Evolutionary conservation across 2,113 vertebrate genomes (phyloP).

Genomic region (Anoura caudifer): DNA sequence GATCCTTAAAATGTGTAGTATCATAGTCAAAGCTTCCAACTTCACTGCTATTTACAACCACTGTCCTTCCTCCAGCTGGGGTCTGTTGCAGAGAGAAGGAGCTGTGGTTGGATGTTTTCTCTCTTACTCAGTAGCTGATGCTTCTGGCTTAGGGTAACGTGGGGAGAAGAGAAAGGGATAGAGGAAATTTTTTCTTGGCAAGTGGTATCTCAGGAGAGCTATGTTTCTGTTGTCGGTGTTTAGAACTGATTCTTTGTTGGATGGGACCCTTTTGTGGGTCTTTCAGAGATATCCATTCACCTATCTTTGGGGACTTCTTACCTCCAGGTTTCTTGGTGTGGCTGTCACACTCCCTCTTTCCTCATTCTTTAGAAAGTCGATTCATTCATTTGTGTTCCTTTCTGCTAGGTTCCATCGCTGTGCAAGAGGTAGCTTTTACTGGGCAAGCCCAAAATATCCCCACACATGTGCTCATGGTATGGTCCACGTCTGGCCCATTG

Average conservation of each 20-base stretch:
- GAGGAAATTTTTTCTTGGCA: not conserved
- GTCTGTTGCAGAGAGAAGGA: not conserved
- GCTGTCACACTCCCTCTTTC: not conserved
- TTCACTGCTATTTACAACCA: not conserved
- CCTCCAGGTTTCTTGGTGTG: not conserved
- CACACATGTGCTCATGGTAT: rapidly evolving
- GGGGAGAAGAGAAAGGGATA: not conserved
- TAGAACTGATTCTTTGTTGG: not conserved
- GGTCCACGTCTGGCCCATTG: not conserved
- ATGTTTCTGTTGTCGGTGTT: not conserved
- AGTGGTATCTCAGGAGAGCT: not conserved
- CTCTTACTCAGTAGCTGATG: not conserved
- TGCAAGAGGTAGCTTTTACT: not conserved
- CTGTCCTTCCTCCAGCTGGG: not conserved
- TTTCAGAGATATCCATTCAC: not conserved
- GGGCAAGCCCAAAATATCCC: not conserved
- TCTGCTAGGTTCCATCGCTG: not conserved
- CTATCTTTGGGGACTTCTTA: not conserved
- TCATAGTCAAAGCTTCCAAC: not conserved
- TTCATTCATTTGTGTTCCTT: not conserved
- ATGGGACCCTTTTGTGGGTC: not conserved
- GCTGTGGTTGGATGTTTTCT: not conserved
- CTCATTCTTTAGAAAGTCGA: not conserved
- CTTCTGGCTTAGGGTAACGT: not conserved
- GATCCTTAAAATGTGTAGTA: not conserved